phyloP scores from a whole-genome alignment of 2,888 invertebrate species.

The Phragmatobia fuliginosa region DNA sequence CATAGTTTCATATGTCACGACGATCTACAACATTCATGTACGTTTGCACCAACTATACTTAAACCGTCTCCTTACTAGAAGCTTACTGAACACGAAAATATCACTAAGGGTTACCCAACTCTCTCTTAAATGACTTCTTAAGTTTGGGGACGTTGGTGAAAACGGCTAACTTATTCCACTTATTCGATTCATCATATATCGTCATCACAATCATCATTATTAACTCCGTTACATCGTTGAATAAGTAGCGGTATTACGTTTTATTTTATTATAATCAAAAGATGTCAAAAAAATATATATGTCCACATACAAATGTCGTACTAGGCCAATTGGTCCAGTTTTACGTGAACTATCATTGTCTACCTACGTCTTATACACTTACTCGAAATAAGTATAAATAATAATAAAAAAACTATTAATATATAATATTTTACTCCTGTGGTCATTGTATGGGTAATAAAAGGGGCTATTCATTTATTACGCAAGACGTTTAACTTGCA shows the following conservation, averaged over 20 bases:
- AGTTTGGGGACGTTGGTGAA: too few species aligned
- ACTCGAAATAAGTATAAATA: too few species aligned
- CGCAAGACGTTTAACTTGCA: too few species aligned
- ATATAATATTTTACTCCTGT: too few species aligned
- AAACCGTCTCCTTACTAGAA: too few species aligned
- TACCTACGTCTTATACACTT: background rate
- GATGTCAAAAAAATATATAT: background rate
- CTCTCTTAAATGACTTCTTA: too few species aligned
- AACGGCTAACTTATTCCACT: too few species aligned
- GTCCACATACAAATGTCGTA: background rate
- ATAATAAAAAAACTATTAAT: too few species aligned
- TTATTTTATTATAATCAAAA: background rate
- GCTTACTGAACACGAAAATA: too few species aligned
- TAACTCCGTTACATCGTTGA: background rate
- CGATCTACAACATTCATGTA: background rate
- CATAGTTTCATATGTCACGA: background rate
- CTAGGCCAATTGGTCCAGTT: slow-evolving; percentile 3
- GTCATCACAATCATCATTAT: background rate
- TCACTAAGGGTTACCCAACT: too few species aligned
- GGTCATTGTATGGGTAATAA: too few species aligned
- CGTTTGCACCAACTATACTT: background rate
- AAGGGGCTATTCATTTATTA: too few species aligned
- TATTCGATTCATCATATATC: background rate
- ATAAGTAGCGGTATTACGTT: background rate
- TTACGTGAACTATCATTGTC: background rate